These are phyloP conservation scores for Eospalax fontanierii DNA, from an alignment of 2,797 vertebrate genomes.

Conservation along the genomic window DNA sequence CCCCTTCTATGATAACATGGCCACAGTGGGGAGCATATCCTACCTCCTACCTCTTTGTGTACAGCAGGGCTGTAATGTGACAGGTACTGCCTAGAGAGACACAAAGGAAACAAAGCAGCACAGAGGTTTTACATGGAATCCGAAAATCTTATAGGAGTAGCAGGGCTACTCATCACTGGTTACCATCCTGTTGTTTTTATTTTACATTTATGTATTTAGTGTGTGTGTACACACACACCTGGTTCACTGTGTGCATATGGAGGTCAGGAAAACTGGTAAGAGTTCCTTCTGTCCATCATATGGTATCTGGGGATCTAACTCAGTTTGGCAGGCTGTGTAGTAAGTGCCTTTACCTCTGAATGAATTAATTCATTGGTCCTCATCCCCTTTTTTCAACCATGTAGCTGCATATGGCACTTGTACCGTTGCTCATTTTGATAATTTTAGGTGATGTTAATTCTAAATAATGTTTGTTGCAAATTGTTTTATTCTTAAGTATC, in stretches of 20 bases:
- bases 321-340: not conserved
- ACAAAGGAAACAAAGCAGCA: too few relatives aligned
- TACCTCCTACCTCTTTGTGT: too few relatives aligned
- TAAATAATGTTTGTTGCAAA: too few relatives aligned
- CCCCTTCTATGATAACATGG: too few relatives aligned
- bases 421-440: too few relatives aligned
- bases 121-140: too few relatives aligned
- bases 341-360: not conserved
- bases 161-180: not conserved
- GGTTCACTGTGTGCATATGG: not conserved
- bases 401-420: too few relatives aligned
- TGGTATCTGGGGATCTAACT: not conserved
- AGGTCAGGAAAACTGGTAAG: not conserved
- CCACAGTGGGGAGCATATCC: too few relatives aligned
- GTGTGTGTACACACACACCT: not conserved
- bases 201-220: not conserved
- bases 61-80: too few relatives aligned
- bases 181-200: not conserved
- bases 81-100: too few relatives aligned
- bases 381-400: too few relatives aligned
- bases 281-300: not conserved
- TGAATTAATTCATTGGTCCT: not conserved
- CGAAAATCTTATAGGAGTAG: constrained; percentile 6
- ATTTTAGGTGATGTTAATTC: too few relatives aligned
- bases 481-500: not conserved